Percentiles rank a stretch among this genome's conserved stretches.
phyloP scores from a whole-genome alignment of 2,888 invertebrate species.

The Eristalinus sepulchralis region DNA sequence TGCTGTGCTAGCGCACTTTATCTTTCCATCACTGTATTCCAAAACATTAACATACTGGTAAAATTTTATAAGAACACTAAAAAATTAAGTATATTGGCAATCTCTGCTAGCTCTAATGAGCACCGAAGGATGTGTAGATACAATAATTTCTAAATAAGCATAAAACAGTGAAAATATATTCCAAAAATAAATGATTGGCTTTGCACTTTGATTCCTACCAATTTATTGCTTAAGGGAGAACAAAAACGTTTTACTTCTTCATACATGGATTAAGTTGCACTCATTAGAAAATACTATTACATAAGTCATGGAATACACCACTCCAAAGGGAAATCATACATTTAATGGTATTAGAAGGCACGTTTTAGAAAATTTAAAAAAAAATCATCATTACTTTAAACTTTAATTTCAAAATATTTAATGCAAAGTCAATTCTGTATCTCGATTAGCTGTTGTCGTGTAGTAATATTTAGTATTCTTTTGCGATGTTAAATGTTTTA shows the following conservation, averaged over 20 bases:
- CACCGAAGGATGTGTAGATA: neutral
- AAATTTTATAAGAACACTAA: slow-evolving; percentile 3
- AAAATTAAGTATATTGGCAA: slow-evolving; percentile 56
- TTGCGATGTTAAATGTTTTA: slow-evolving; percentile 11
- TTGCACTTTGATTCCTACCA: neutral
- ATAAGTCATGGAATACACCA: slow-evolving; percentile 37
- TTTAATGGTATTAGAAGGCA: slow-evolving; percentile 35
- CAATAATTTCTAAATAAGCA: neutral
- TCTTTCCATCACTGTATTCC: neutral
- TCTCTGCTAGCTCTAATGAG: neutral
- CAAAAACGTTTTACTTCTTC: neutral
- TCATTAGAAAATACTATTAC: neutral
- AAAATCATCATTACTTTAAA: neutral
- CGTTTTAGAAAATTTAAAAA: neutral
- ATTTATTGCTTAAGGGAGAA: neutral
- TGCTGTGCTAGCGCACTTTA: neutral
- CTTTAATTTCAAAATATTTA: neutral
- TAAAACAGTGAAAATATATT: neutral
- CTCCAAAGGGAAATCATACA: neutral
- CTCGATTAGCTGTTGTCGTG: neutral
- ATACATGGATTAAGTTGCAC: neutral
- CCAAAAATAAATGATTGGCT: neutral
- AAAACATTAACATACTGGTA: neutral
- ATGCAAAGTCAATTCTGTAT: slow-evolving; percentile 43
- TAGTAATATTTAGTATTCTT: neutral